Conservation (phyloP, 1,140 invertebrate species). For the Eriocheir sinensis region DNA sequence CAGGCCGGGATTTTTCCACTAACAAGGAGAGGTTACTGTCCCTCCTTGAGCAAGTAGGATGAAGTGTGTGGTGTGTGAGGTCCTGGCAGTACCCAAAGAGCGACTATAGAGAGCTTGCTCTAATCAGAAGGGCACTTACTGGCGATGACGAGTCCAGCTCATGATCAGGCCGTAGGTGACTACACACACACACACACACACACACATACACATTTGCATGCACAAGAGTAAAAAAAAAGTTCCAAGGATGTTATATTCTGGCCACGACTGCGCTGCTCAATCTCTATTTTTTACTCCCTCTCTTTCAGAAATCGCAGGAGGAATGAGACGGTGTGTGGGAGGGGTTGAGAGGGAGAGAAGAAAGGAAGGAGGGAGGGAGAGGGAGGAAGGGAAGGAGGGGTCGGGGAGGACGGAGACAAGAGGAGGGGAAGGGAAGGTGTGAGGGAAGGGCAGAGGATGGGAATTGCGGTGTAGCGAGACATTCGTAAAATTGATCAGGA, state of each 20-base stretch:
- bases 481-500: conserved; percentile 63
- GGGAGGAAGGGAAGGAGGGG: neutral
- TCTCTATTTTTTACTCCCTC: conserved; percentile 26
- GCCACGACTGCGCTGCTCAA: conserved; percentile 36
- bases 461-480: conserved; percentile 60
- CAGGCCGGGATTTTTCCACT: no score
- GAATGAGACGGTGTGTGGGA: neutral
- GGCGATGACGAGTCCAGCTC: no score
- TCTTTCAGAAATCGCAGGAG: conserved; percentile 17
- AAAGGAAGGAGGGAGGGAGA: neutral
- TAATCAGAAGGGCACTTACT: neutral
- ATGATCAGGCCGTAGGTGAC: no score
- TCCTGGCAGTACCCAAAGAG: no score
- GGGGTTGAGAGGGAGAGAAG: neutral
- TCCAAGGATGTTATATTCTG: neutral
- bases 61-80: no score
- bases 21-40: no score
- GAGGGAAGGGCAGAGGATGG: neutral
- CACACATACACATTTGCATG: neutral
- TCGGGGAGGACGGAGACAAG: neutral
- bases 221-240: neutral
- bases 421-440: neutral
- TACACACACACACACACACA: neutral
- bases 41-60: no score
- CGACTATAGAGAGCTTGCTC: no score